Evolutionary conservation across 64 coral and sea anemone species (phyloP).

Genomic region (Orbicella faveolata): DNA sequence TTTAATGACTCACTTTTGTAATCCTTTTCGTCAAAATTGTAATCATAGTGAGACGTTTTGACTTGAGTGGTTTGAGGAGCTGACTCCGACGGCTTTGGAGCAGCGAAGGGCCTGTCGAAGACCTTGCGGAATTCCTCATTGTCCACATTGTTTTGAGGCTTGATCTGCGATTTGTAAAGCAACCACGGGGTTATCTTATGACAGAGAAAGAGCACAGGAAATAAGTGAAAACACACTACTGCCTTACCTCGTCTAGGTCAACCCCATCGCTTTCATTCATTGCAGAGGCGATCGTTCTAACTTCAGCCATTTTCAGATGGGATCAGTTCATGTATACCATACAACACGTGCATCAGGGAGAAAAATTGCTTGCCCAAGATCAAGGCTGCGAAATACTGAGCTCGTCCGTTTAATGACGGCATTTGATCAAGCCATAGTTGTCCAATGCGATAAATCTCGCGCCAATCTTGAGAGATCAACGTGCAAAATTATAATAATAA

Average conservation of each 20-base stretch:
- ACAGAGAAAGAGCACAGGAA: background rate
- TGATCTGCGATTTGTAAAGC: slow-evolving; percentile 27
- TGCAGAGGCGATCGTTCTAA: slow-evolving; percentile 1
- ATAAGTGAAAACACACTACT: too few relatives aligned
- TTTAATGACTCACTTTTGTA: slow-evolving; percentile 65
- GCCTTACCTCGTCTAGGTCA: background rate
- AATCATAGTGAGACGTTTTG: slow-evolving; percentile 65
- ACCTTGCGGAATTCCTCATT: slow-evolving; percentile 70
- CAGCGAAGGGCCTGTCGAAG: slow-evolving; percentile 56
- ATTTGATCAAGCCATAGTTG: slow-evolving; percentile 46
- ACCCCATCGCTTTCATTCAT: background rate
- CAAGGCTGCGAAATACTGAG: background rate
- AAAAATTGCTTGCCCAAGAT: slow-evolving; percentile 22
- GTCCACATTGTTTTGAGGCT: slow-evolving; percentile 25
- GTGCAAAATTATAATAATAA: background rate
- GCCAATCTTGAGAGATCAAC: slow-evolving; percentile 8
- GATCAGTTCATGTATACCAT: slow-evolving; percentile 40
- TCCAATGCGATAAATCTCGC: slow-evolving; percentile 15
- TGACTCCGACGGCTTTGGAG: slow-evolving; percentile 33
- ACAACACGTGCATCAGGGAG: slow-evolving; percentile 34
- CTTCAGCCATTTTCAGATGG: slow-evolving; percentile 52
- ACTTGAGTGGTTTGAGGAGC: background rate
- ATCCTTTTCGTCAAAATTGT: slow-evolving; percentile 86
- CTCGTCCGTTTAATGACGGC: slow-evolving; percentile 3
- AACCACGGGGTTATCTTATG: background rate